phyloP scores from a whole-genome alignment of 2,797 vertebrate genomes.

The Bradypodion pumilum region DNA sequence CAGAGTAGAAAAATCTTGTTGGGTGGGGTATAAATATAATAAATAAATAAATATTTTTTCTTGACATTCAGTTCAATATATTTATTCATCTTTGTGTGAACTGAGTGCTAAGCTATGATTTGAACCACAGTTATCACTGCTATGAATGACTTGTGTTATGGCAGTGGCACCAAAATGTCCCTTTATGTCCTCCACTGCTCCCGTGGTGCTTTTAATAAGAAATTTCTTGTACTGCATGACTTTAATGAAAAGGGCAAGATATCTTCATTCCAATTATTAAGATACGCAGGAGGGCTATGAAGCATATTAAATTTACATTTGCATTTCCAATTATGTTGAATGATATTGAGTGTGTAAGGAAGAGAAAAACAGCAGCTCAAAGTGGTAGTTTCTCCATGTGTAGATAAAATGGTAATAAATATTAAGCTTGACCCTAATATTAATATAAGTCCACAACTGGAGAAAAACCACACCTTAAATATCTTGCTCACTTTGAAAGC shows the following conservation, averaged over 20 bases:
- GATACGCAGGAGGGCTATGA: background rate
- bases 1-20: too few relatives aligned
- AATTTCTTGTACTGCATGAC: background rate
- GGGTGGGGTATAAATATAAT: too few relatives aligned
- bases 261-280: background rate
- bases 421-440: background rate
- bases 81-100: background rate
- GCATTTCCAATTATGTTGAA: slow-evolving; percentile 11
- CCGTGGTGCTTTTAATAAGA: background rate
- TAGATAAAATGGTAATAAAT: background rate
- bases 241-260: background rate
- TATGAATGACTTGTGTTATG: background rate
- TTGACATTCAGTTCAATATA: background rate
- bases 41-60: too few relatives aligned
- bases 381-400: background rate
- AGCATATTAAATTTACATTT: slow-evolving; percentile 22
- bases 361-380: background rate
- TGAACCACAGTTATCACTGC: too few relatives aligned
- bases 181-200: background rate
- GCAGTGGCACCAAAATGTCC: background rate
- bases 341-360: background rate
- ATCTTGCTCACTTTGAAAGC: too few relatives aligned
- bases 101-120: slow-evolving; percentile 1
- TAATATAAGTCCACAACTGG: background rate
- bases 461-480: too few relatives aligned